phyloP scores from a whole-genome alignment of 2,797 vertebrate genomes.

The Hemibagrus guttatus region DNA sequence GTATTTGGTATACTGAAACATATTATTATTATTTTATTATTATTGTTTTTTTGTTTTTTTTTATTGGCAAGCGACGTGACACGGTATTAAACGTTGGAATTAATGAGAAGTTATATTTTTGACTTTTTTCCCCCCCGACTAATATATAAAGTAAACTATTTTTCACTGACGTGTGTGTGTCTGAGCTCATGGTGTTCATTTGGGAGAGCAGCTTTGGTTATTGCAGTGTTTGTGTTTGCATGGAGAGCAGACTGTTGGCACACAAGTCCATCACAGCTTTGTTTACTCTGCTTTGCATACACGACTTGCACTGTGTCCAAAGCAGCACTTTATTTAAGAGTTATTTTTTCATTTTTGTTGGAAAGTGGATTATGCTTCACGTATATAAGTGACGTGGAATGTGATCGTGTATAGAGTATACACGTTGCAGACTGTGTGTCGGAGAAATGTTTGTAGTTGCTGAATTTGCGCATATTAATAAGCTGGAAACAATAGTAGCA shows the following conservation, averaged over 20 bases:
- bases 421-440: not conserved
- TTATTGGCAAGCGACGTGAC: slow-evolving; percentile 50
- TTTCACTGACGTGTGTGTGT: slow-evolving; percentile 49
- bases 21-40: slow-evolving; percentile 26
- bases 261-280: slow-evolving; percentile 45
- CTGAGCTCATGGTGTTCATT: not conserved
- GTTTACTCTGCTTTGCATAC: slow-evolving; percentile 53
- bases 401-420: no score
- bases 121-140: slow-evolving; percentile 60
- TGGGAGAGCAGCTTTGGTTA: slow-evolving; percentile 33
- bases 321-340: slow-evolving; percentile 49
- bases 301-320: not conserved
- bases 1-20: slow-evolving; percentile 42
- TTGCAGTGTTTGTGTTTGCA: slow-evolving; percentile 60
- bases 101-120: slow-evolving; percentile 63
- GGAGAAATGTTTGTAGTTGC: not conserved
- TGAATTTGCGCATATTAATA: not conserved
- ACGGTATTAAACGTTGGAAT: slow-evolving; percentile 49
- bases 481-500: not conserved
- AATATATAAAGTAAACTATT: slow-evolving; percentile 75
- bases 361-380: not conserved
- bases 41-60: slow-evolving; percentile 27
- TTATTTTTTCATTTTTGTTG: not conserved
- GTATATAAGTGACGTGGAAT: not conserved
- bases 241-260: slow-evolving; percentile 53